phyloP scores from a whole-genome alignment of 2,888 invertebrate species.

The Harpagoxenus sublaevis region DNA sequence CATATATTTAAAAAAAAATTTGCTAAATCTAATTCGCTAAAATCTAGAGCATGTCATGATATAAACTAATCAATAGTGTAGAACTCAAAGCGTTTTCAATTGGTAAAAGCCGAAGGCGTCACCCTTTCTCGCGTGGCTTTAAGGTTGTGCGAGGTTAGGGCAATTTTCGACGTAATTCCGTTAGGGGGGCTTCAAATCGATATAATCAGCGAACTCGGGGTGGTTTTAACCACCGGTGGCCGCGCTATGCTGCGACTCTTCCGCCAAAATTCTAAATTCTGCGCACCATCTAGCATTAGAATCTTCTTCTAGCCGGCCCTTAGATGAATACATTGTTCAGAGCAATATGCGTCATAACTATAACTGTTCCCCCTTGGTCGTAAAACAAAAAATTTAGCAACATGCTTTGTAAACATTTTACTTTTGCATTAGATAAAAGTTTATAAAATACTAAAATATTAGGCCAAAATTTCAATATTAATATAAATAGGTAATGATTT shows the following conservation, averaged over 20 bases:
- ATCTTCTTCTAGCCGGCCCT: constrained; percentile 53
- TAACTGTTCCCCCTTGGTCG: constrained; percentile 31
- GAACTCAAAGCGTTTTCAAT: constrained; percentile 17
- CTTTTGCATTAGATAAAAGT: background rate
- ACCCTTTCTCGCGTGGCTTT: constrained; percentile 70
- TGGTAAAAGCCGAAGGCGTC: constrained; percentile 30
- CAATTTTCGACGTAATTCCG: constrained; percentile 76
- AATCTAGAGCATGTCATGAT: background rate
- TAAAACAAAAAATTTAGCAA: background rate
- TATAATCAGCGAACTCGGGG: constrained; percentile 78
- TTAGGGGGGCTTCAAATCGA: constrained; percentile 80
- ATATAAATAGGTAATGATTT: background rate
- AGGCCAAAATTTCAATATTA: background rate
- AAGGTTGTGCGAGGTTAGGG: constrained; percentile 82
- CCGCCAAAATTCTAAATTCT: constrained; percentile 71
- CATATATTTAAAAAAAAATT: background rate
- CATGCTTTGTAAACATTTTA: background rate
- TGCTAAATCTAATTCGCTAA: background rate
- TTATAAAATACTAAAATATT: background rate
- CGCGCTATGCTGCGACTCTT: constrained; percentile 74
- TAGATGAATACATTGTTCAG: constrained; percentile 48
- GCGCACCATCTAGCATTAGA: constrained; percentile 60
- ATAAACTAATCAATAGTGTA: background rate
- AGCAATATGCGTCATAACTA: constrained; percentile 10
- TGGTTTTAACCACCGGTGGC: constrained; percentile 67